Evolutionary conservation across 2,797 vertebrate species (phyloP).

Genomic region (Acestrorhynchus altus): DNA sequence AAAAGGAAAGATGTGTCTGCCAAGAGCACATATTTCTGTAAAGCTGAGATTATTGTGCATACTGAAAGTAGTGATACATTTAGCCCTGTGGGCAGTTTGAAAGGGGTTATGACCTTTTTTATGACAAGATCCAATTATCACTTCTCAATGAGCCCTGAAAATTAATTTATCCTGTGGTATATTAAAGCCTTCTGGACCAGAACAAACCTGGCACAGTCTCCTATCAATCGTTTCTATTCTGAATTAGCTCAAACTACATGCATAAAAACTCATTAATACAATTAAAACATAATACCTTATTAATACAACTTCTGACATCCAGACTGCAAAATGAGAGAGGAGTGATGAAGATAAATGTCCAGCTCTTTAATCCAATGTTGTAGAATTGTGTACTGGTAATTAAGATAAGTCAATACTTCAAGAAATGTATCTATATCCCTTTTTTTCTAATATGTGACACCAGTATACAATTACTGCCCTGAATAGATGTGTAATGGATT

Average conservation of each 20-base stretch:
- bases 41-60: slow-evolving; percentile 36
- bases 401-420: too few species aligned
- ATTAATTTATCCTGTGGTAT: background rate
- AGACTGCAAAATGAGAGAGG: background rate
- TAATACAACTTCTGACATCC: background rate
- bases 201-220: slow-evolving; percentile 34
- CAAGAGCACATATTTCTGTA: slow-evolving; percentile 42
- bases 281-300: too few species aligned
- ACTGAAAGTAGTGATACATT: slow-evolving; percentile 29
- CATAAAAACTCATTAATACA: background rate
- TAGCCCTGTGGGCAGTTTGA: slow-evolving; percentile 13
- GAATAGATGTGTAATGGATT: too few species aligned
- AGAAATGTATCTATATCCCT: too few species aligned
- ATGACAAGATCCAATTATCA: slow-evolving; percentile 41
- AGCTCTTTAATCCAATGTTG: too few species aligned
- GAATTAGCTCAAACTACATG: background rate
- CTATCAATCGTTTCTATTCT: slow-evolving; percentile 3
- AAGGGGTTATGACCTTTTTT: slow-evolving; percentile 44
- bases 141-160: slow-evolving; percentile 27
- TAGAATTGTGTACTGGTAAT: too few species aligned
- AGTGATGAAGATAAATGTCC: too few species aligned
- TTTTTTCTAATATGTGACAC: too few species aligned
- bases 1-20: slow-evolving; percentile 27
- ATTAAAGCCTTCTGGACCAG: slow-evolving; percentile 29
- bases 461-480: too few species aligned